Percentiles rank a stretch among this genome's conserved stretches.
Conservation (phyloP, 1,140 invertebrate genomes). For the Solenopsis fugax region DNA sequence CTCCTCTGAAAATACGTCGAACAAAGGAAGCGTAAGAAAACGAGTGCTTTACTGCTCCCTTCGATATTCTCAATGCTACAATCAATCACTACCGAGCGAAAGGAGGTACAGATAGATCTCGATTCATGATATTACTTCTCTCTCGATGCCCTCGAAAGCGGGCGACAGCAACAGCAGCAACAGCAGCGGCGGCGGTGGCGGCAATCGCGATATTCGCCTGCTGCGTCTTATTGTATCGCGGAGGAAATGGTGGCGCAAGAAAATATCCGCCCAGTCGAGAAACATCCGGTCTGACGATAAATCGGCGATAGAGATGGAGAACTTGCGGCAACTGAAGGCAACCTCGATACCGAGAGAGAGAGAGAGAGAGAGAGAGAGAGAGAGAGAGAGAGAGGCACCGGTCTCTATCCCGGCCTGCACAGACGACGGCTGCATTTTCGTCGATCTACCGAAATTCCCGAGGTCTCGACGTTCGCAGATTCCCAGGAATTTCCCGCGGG, state of each 20-base stretch:
- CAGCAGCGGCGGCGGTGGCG: background rate
- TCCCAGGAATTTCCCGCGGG: constrained; percentile 45
- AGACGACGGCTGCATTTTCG: background rate
- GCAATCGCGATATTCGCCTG: constrained; percentile 54
- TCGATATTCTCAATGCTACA: constrained; percentile 47
- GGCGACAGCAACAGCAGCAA: background rate
- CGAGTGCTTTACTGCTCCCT: constrained; percentile 29
- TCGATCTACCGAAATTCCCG: background rate
- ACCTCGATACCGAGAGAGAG: background rate
- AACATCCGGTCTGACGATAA: constrained; percentile 49
- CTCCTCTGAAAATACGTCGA: constrained; percentile 9
- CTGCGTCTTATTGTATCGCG: constrained; percentile 47
- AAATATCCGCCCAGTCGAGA: constrained; percentile 57
- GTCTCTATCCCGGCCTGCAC: too few relatives aligned
- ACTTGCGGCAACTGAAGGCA: background rate
- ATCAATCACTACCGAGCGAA: constrained; percentile 56
- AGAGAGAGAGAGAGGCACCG: background rate
- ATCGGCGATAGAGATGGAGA: constrained; percentile 31
- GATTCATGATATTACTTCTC: constrained; percentile 58
- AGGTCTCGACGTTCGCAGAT: background rate
- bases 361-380: background rate
- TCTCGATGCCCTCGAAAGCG: constrained; percentile 45
- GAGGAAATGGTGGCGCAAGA: constrained; percentile 63
- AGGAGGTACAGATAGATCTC: constrained; percentile 49
- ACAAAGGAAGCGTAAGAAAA: constrained; percentile 37